Base-by-base conservation (phyloP, 2,113 vertebrate genomes). In the Rhinoderma darwinii region DNA sequence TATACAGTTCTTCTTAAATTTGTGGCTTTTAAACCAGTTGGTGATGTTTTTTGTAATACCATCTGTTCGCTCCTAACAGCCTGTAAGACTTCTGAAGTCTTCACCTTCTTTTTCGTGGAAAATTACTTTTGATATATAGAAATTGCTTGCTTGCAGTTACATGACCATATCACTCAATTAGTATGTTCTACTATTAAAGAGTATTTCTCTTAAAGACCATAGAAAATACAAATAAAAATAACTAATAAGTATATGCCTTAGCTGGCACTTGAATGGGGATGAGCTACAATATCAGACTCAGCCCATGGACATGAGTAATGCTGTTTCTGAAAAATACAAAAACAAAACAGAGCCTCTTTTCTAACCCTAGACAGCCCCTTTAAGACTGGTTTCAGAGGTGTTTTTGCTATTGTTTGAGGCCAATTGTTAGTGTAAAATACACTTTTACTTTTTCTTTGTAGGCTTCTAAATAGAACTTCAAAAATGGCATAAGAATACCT, bases 51-150 rank as follows among this genome's bases (percentile, higher is more conserved):
- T 84, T 74, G 82, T 39, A 54, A 39, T 20, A 74, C 68, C 68
- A 74, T 84, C 66, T 84, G 66, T 83, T 83, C 43, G 54, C 63
- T 68, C 81, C 41, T 50, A 51, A 47, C 63, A 68, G 41, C 66
- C 61, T 83, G 27, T 37, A 41, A 59, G 20, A 79, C 22, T 41
- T 35, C 11, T 18, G 11, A 81, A 41, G 61, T 41, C 35, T 41
- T 35, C 59, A 44, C 59, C 43, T 41, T 50, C 30, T 50, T 20
- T 70, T 66, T 50, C 18, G 41, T 70, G 63, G 27, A 39, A 63
- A 83, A 83, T 83, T 70, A 83, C 63, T 66, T 44, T 70, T 83
- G 63, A 35, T 75, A 6, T 41, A 41, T 39, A 41, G 37, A 72
- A 72, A 72, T 72, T 25, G 68, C 37, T 22, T 41, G 68, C 35